These are phyloP conservation scores for Petrocephalus schoutedeni DNA, from an alignment of 2,797 vertebrate genomes.

Conservation along the genomic window DNA sequence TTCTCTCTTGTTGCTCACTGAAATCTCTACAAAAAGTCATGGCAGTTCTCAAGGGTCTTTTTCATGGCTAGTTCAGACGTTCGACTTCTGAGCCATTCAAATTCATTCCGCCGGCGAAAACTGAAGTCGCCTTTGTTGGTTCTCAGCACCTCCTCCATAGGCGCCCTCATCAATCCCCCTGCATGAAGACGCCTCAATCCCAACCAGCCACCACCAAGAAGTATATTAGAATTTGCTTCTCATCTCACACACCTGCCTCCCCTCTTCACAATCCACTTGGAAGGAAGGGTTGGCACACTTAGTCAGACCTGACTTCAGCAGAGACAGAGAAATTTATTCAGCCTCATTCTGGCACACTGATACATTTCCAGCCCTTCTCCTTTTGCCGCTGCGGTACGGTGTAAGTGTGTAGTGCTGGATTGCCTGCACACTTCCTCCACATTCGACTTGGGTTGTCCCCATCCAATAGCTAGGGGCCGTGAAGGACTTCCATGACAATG, in stretches of 20 bases:
- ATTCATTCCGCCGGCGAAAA: conserved; percentile 67
- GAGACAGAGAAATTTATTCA: conserved; percentile 17
- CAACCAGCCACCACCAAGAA: conserved; percentile 60
- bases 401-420: neutral
- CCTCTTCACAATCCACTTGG: conserved; percentile 7
- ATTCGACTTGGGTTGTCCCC: neutral
- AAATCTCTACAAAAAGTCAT: conserved; percentile 34
- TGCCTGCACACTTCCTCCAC: neutral
- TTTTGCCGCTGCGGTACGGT: neutral
- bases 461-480: neutral
- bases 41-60: conserved; percentile 59
- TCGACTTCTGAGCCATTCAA: conserved; percentile 74
- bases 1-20: neutral
- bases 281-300: neutral
- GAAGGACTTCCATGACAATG: neutral
- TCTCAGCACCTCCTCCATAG: conserved; percentile 40
- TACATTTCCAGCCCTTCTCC: neutral
- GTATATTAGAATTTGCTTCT: conserved; percentile 30
- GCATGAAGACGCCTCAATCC: conserved; percentile 64
- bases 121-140: conserved; percentile 71
- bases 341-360: neutral
- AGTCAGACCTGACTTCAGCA: conserved; percentile 8
- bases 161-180: conserved; percentile 66
- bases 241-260: conserved; percentile 12
- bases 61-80: conserved; percentile 69